Evolutionary conservation across 1,140 invertebrate species (phyloP), one percentile per base, ranked within the genome.

Genomic region (Trypoxylus dichotomus): DNA sequence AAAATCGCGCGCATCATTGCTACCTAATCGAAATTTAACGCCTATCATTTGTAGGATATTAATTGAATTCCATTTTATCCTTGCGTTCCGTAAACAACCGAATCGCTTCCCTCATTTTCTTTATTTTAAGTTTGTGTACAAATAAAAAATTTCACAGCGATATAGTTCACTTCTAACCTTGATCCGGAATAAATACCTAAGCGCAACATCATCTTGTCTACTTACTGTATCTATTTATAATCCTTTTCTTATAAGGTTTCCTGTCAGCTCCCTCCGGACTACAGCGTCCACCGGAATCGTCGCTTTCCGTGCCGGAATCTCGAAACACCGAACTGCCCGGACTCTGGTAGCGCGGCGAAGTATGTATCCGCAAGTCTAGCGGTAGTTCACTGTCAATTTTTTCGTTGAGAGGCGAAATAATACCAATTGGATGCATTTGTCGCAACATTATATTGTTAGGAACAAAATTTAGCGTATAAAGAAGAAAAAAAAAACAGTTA

Each of bases 181-280:
- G 19, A 15, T 19, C 15, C 47, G 3, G 15, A 54, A 54, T 19
- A 43, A 1, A 43, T 11, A 43, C 15, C 43, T 54, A 54, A 37
- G 32, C 10, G n/a, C n/a, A n/a, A n/a, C n/a, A n/a, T n/a, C n/a
- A 37, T 37, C 32, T 37, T 37, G 21, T 27, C 13, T 80, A 94
- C 94, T 96, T 93, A 96, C 94, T 91, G 88, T 95, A 96, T 91
- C 94, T 90, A 88, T 93, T 94, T 90, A 96, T 95, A 81, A 96
- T 90, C 84, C 92, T 94, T 87, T 96, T 96, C 88, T 96, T 96
- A 89, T 95, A 95, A 24, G 94, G 93, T 84, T 94, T 94, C 76
- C 91, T 91, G 79, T 91, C 87, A 21, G 88, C 86, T 76, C 88
- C 88, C 75, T 89, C 89, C 86, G 81, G 79, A 91, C 87, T 27